phyloP scores from a whole-genome alignment of 2,113 vertebrate species.

The Oreochromis aureus region DNA sequence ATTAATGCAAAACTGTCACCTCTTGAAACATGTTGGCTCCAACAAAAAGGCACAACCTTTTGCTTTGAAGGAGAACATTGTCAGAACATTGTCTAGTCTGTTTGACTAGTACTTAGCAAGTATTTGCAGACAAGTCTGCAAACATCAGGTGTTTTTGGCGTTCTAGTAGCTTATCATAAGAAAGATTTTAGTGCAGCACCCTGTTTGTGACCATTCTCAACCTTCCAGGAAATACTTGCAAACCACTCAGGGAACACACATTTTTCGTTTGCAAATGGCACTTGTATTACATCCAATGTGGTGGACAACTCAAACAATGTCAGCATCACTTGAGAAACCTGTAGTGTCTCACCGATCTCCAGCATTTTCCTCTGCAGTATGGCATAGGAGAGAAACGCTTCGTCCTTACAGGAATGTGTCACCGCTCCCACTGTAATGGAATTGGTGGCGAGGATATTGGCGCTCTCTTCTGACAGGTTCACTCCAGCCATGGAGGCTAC shows the following conservation, averaged over 20 bases:
- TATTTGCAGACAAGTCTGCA: background rate
- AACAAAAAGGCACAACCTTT: background rate
- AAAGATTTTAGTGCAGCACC: background rate
- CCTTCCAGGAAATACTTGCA: background rate
- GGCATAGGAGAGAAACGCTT: conserved; percentile 85
- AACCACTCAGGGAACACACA: background rate
- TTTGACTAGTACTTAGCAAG: background rate
- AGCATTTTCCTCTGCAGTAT: conserved; percentile 86
- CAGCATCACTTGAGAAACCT: background rate
- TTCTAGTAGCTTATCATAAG: background rate
- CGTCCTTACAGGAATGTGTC: conserved; percentile 93
- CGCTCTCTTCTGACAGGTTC: conserved; percentile 93
- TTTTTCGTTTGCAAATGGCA: background rate
- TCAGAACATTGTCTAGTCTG: background rate
- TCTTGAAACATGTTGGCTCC: background rate
- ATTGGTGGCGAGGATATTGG: conserved; percentile 92
- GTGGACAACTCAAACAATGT: background rate
- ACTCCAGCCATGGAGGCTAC: conserved; percentile 98
- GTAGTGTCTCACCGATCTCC: conserved; percentile 81
- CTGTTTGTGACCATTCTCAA: background rate
- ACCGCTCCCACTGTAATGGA: conserved; percentile 89
- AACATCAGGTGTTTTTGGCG: background rate
- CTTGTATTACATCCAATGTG: background rate
- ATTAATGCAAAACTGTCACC: background rate
- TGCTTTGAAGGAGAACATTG: background rate